A percentile compares a stretch with the other conserved stretches of the same genome.
phyloP scores from a whole-genome alignment of 1,140 invertebrate genomes.

The Drosophila equinoxialis region DNA sequence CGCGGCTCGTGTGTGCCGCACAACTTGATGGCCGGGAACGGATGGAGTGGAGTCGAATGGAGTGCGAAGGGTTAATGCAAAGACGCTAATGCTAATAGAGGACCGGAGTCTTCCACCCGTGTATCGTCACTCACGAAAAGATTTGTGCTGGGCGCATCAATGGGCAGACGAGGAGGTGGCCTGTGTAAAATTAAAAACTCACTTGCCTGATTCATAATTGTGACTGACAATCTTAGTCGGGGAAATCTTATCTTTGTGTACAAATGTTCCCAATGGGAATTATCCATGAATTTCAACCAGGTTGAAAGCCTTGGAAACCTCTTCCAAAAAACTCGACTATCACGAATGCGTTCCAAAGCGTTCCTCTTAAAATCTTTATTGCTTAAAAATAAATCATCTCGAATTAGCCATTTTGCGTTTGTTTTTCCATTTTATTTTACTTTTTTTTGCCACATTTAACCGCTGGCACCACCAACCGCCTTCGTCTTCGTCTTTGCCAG shows the following conservation, averaged over 20 bases:
- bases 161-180: slow-evolving; percentile 7
- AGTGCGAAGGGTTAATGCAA: slow-evolving; percentile 18
- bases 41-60: background rate
- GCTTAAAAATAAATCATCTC: slow-evolving; percentile 15
- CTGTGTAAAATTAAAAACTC: slow-evolving; percentile 11
- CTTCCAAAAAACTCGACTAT: background rate
- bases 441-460: slow-evolving; percentile 11
- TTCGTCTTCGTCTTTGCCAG: background rate
- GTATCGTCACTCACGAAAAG: background rate
- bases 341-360: background rate
- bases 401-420: slow-evolving; percentile 22
- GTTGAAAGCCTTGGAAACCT: background rate
- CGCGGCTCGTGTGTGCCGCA: background rate
- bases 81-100: slow-evolving; percentile 12
- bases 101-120: background rate
- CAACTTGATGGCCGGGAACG: slow-evolving; percentile 22
- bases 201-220: slow-evolving; percentile 11
- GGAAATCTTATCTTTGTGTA: background rate
- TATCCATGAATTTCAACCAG: background rate
- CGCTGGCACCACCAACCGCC: slow-evolving; percentile 5
- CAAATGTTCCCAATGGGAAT: background rate
- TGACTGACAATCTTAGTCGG: slow-evolving; percentile 8
- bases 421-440: background rate
- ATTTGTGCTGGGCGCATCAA: slow-evolving; percentile 11
- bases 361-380: slow-evolving; percentile 14